A percentile compares a stretch with the other conserved stretches of the same genome.
Evolutionary conservation across 2,888 invertebrate species (phyloP).

Genomic region (Acanthosoma haemorrhoidale): DNA sequence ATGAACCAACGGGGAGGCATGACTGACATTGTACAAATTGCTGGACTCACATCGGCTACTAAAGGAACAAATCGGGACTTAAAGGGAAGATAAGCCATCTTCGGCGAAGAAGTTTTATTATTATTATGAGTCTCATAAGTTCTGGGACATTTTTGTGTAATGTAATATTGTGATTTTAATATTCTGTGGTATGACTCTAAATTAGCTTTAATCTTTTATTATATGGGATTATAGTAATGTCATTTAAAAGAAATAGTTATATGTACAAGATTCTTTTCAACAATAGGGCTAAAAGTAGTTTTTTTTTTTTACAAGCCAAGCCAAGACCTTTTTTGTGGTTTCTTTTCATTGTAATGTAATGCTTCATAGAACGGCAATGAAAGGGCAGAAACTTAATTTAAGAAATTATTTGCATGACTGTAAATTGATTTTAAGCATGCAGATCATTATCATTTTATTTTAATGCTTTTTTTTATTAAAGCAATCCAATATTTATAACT

Average conservation of each 20-base stretch:
- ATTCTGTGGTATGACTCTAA: constrained; percentile 24
- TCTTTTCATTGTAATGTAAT: not conserved
- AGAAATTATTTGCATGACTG: not conserved
- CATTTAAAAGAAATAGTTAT: constrained; percentile 9
- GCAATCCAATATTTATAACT: no score
- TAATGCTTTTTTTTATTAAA: no score
- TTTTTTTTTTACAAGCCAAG: not conserved
- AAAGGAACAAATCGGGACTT: not conserved
- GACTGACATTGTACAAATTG: not conserved
- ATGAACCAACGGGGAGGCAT: not conserved
- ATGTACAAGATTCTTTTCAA: constrained; percentile 14
- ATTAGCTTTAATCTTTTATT: constrained; percentile 27
- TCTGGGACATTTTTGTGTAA: constrained; percentile 28
- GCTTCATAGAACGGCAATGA: not conserved
- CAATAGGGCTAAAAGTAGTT: constrained; percentile 8
- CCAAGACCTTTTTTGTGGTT: not conserved
- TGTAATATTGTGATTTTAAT: constrained; percentile 28
- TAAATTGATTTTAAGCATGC: not conserved
- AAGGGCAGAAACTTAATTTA: constrained; percentile 6
- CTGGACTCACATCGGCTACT: not conserved
- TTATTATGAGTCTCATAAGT: constrained; percentile 27
- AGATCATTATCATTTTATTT: no score
- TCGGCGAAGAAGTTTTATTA: constrained; percentile 8
- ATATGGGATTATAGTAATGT: constrained; percentile 20
- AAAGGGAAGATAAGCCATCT: not conserved